Evolutionary conservation across 2,888 invertebrate genomes (phyloP).

Genomic region (Ommatoiulus sabulosus): DNA sequence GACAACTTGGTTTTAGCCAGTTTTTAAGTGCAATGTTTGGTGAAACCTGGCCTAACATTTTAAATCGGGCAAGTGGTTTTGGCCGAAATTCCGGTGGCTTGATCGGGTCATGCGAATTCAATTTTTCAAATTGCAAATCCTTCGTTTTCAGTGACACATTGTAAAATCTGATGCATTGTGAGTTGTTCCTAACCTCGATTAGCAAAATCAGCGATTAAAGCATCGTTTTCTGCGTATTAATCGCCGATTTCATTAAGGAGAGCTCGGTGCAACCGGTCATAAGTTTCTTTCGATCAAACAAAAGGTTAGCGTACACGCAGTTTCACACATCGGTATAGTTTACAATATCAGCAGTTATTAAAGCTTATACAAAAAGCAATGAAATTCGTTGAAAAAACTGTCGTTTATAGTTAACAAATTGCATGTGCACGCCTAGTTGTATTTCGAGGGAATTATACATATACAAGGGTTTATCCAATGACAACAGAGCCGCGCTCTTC

Average conservation of each 20-base stretch:
- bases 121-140: constrained; percentile 14
- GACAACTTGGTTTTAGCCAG: too few relatives aligned
- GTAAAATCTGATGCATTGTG: neutral
- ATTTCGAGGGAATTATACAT: constrained; percentile 11
- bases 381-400: constrained; percentile 16
- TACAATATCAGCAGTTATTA: neutral
- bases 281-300: neutral
- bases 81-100: neutral
- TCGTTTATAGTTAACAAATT: neutral
- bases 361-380: constrained; percentile 29
- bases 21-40: neutral
- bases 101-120: neutral
- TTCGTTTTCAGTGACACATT: constrained; percentile 36
- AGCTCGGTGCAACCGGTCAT: neutral
- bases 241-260: neutral
- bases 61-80: too few relatives aligned
- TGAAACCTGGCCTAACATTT: neutral
- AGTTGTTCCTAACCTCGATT: neutral
- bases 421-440: neutral
- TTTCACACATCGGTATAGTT: neutral
- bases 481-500: constrained; percentile 4
- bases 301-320: neutral
- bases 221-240: neutral
- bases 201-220: neutral
- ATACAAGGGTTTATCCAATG: constrained; percentile 29